Evolutionary conservation across 2,797 vertebrate genomes (phyloP).

Genomic region (Catharus ustulatus): DNA sequence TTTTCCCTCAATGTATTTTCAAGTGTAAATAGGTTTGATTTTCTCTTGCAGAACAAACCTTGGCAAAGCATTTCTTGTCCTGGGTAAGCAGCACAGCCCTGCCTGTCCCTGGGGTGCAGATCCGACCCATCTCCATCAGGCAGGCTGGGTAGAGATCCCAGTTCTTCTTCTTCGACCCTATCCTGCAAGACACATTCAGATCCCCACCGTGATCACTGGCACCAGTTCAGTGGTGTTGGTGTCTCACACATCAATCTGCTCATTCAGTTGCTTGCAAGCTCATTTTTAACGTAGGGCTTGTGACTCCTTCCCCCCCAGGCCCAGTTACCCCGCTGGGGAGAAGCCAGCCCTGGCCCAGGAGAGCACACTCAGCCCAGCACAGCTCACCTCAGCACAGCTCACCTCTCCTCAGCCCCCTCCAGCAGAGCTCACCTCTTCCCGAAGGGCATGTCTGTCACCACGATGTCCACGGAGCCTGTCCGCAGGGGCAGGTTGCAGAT

Average conservation of each 20-base stretch:
- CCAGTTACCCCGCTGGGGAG: not conserved
- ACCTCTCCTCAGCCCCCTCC: too few relatives aligned
- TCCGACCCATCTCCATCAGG: conserved; percentile 92
- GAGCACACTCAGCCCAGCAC: not conserved
- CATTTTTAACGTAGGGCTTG: fast-evolving
- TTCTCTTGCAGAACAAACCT: conserved; percentile 76
- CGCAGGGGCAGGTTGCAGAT: conserved; percentile 88
- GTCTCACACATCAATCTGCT: not conserved
- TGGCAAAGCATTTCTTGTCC: conserved; percentile 95
- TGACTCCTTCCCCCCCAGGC: not conserved
- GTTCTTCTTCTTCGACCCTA: conserved; percentile 95
- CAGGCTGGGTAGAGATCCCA: conserved; percentile 97
- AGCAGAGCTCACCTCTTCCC: conserved; percentile 87
- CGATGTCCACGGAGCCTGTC: conserved; percentile 88
- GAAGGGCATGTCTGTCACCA: conserved; percentile 97
- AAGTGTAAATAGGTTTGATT: not conserved
- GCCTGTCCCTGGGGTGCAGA: conserved; percentile 88
- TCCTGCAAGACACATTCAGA: conserved; percentile 75
- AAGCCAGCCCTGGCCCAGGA: not conserved
- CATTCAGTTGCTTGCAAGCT: not conserved
- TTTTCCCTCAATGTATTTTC: not conserved
- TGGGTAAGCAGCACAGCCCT: conserved; percentile 93
- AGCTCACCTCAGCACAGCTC: too few relatives aligned
- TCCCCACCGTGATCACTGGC: not conserved
- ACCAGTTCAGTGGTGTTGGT: not conserved